Evolutionary conservation across 2,888 invertebrate genomes (phyloP).

Genomic region (Drosophila parthenogenetica): DNA sequence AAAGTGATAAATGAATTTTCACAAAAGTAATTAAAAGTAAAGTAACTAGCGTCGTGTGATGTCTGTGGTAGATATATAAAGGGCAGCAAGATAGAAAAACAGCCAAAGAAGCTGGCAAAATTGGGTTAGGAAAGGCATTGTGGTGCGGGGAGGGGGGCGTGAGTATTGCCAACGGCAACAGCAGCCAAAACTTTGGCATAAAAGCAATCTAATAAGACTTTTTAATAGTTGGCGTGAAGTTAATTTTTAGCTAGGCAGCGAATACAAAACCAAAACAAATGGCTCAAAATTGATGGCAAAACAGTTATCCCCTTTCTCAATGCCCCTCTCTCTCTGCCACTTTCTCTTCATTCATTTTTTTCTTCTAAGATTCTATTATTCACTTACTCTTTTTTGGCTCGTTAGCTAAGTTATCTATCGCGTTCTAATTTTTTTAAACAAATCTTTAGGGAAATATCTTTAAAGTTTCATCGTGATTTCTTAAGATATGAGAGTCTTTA

Average conservation of each 20-base stretch:
- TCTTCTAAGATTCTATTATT: neutral
- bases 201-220: constrained; percentile 80
- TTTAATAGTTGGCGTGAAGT: constrained; percentile 73
- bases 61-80: constrained; percentile 56
- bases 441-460: neutral
- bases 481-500: too few species aligned
- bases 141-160: neutral
- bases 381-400: neutral
- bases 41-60: constrained; percentile 80
- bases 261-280: constrained; percentile 54
- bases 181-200: constrained; percentile 68
- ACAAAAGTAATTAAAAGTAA: constrained; percentile 82
- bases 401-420: constrained; percentile 8
- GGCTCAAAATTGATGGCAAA: constrained; percentile 52
- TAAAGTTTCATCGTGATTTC: too few species aligned
- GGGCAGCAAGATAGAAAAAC: neutral
- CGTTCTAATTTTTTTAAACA: constrained; percentile 4
- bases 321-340: neutral
- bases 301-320: constrained; percentile 27
- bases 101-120: neutral
- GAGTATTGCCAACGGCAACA: constrained; percentile 44
- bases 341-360: neutral
- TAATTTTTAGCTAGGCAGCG: constrained; percentile 53
- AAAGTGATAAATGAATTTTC: constrained; percentile 82
- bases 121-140: too few species aligned